Evolutionary conservation across 2,888 invertebrate species (phyloP), one percentile per base, ranked within the genome.

Genomic region (Amiota communis): DNA sequence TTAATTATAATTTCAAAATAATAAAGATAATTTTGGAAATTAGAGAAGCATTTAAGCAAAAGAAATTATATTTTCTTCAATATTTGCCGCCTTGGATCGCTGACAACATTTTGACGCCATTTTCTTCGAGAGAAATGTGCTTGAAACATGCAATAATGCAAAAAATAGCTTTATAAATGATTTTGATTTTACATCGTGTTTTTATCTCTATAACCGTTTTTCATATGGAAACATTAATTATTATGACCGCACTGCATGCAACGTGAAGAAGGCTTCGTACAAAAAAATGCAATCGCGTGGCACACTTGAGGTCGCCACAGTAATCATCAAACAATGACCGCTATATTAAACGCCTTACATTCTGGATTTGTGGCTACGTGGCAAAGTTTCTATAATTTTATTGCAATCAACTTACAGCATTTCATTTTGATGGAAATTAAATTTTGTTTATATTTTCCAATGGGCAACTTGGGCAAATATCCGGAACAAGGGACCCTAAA

Each of bases 221-320:
- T 46, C 48, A 57, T 71, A 67, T 2, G 71, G 63, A 65, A 56
- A 61, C 48, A 36, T 80, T 70, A 51, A 61, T 68, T 23, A 36
- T 71, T 71, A 79, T 81, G 75, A 79, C 72, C 75, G 74, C 75
- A 76, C 74, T 81, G 74, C 83, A 83, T 85, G 85, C 82, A 84
- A 82, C 79, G 13, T 68, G 20, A 9, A n/a, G 6, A 6, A 53
- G 53, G 4, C 53, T 53, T 53, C 0, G 2, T 53, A 6, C 36
- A 36, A 36, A 6, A 59, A 20, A 59, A 20, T 59, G 59, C 59
- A 59, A 20, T 17, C 23, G 20, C 13, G 15, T n/a, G 15, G 53
- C 12, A 53, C 2, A 53, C 13, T 17, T 13, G 57, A 10, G n/a
- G 57, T 1, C 8, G 36, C 36, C 36, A 36, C 36, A 6, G 6